These are phyloP conservation scores for Axis porcinus DNA, from an alignment of 2,113 vertebrate species.

Conservation along the genomic window DNA sequence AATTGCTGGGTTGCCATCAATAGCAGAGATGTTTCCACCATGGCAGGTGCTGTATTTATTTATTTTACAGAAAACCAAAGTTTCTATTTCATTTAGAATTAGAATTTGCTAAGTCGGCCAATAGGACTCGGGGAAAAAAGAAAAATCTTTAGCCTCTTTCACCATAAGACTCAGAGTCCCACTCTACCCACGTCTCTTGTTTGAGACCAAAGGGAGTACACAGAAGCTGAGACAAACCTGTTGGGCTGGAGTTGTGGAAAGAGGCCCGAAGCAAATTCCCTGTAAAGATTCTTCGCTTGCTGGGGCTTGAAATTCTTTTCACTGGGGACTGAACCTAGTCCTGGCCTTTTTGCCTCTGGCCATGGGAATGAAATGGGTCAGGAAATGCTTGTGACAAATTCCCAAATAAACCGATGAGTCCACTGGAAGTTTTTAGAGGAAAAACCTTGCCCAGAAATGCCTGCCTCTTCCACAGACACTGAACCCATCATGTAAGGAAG, in stretches of 20 bases:
- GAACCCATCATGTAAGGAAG: not conserved
- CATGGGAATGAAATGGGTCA: not conserved
- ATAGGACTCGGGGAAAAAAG: not conserved
- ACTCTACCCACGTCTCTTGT: not conserved
- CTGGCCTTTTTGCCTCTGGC: not conserved
- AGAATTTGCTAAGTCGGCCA: not conserved
- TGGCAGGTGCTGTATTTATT: not conserved
- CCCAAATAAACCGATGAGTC: not conserved
- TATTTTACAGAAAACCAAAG: not conserved
- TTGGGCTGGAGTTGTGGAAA: not conserved
- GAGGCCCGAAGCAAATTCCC: not conserved
- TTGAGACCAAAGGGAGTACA: not conserved
- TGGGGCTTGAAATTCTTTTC: not conserved
- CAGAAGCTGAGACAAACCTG: not conserved
- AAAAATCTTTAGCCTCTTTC: not conserved
- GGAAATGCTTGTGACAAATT: not conserved
- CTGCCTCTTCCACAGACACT: not conserved
- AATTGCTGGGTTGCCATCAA: too few relatives aligned
- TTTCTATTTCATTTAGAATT: not conserved
- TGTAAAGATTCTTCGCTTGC: not conserved
- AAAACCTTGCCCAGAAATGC: not conserved
- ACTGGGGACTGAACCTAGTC: not conserved
- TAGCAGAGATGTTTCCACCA: not conserved
- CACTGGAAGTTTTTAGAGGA: not conserved
- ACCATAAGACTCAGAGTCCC: not conserved